Conservation (phyloP, 2,888 invertebrate genomes). For the Luperina nickerlii region DNA sequence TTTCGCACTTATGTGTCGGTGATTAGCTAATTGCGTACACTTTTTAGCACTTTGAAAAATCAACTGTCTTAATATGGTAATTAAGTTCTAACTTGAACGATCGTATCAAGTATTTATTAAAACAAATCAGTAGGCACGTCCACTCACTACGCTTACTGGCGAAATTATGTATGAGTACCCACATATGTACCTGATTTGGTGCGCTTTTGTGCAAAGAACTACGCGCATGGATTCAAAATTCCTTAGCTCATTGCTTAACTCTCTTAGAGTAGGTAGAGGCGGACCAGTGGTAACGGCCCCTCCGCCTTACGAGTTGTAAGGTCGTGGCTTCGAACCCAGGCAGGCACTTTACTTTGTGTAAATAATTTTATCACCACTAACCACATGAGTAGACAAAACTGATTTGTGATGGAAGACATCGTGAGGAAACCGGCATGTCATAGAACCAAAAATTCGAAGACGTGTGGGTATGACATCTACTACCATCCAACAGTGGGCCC, state of each 20-base stretch:
- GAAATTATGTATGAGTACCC: not conserved
- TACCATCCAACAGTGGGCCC: not conserved
- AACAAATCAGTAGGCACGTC: too few relatives aligned
- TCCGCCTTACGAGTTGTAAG: not conserved
- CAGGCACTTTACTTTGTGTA: not conserved
- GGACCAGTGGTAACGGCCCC: not conserved
- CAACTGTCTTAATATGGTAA: too few relatives aligned
- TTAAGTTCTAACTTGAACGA: too few relatives aligned
- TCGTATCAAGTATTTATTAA: too few relatives aligned
- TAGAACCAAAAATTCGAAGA: not conserved
- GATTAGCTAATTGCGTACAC: too few relatives aligned
- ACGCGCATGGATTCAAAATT: not conserved
- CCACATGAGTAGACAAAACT: too few relatives aligned
- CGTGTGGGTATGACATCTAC: not conserved
- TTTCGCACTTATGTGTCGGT: too few relatives aligned
- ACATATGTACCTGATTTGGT: not conserved
- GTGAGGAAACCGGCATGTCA: not conserved
- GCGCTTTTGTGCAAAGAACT: not conserved
- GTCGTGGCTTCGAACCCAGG: not conserved
- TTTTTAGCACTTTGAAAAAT: too few relatives aligned
- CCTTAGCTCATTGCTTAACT: not conserved
- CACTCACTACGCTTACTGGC: too few relatives aligned
- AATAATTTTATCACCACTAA: not conserved
- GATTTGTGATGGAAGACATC: not conserved
- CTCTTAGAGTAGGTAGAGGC: too few relatives aligned